A percentile compares a stretch with the other conserved stretches of the same genome.
phyloP scores from a whole-genome alignment of 1,140 invertebrate species.

The Musca domestica region DNA sequence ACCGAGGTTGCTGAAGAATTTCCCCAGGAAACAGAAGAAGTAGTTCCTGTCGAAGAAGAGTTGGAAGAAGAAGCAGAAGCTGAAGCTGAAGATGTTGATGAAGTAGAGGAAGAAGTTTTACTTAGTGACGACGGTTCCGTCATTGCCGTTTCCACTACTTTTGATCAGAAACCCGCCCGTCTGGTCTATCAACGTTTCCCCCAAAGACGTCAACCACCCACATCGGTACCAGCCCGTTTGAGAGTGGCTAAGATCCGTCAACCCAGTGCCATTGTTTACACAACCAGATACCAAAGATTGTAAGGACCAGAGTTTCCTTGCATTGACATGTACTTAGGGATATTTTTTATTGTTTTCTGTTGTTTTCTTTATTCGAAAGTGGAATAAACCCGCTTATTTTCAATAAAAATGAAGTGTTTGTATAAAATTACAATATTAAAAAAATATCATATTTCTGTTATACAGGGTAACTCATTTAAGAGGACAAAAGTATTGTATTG shows the following conservation, averaged over 20 bases:
- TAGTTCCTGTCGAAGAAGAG: neutral
- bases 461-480: no score
- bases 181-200: conserved; percentile 10
- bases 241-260: neutral
- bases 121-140: neutral
- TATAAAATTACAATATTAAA: no score
- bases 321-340: neutral
- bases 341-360: no score
- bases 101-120: neutral
- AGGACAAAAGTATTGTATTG: no score
- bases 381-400: no score
- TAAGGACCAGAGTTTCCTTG: neutral
- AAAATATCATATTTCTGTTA: no score
- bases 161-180: conserved; percentile 1
- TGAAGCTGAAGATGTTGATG: neutral
- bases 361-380: no score
- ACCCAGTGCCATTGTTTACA: neutral
- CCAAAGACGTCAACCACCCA: conserved; percentile 3
- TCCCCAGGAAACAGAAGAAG: neutral
- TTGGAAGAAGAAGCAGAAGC: neutral
- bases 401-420: no score
- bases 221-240: conserved; percentile 4
- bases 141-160: neutral
- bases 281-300: conserved; percentile 1
- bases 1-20: conserved; percentile 1